Percentiles rank a stretch among this genome's conserved stretches.
Evolutionary conservation across 2,797 vertebrate species (phyloP).

Genomic region (Myiotriccus ornatus): DNA sequence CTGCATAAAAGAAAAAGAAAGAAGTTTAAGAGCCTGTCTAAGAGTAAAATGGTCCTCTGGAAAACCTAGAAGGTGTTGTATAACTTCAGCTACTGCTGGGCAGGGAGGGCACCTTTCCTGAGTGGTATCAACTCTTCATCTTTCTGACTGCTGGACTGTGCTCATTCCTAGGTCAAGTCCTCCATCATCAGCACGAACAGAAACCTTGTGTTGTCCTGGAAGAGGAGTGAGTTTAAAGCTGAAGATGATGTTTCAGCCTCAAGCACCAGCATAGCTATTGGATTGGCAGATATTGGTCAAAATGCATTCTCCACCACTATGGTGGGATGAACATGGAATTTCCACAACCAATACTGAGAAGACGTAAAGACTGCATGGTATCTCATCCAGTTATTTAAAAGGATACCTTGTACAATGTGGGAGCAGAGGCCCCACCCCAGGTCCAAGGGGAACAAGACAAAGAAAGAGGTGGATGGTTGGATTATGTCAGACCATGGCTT

Average conservation of each 20-base stretch:
- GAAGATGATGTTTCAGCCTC: neutral
- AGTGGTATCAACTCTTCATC: neutral
- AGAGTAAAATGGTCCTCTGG: neutral
- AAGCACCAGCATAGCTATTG: neutral
- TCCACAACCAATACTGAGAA: neutral
- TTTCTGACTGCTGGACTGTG: neutral
- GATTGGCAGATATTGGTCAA: neutral
- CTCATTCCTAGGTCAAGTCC: neutral
- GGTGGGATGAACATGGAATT: neutral
- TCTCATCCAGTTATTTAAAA: neutral
- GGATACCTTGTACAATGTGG: neutral
- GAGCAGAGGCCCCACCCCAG: neutral
- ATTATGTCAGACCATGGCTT: neutral
- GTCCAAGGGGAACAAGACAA: neutral
- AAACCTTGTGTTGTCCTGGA: neutral
- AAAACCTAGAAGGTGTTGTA: neutral
- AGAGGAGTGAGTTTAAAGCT: neutral
- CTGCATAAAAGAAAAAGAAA: neutral
- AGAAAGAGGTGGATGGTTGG: neutral
- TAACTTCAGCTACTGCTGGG: neutral
- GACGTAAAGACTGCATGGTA: neutral
- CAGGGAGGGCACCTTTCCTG: neutral
- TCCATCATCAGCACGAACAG: neutral
- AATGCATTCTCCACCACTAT: fast-evolving
- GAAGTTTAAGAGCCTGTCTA: neutral